Conservation (phyloP, 2,888 invertebrate genomes). For the Eudemis profundana region DNA sequence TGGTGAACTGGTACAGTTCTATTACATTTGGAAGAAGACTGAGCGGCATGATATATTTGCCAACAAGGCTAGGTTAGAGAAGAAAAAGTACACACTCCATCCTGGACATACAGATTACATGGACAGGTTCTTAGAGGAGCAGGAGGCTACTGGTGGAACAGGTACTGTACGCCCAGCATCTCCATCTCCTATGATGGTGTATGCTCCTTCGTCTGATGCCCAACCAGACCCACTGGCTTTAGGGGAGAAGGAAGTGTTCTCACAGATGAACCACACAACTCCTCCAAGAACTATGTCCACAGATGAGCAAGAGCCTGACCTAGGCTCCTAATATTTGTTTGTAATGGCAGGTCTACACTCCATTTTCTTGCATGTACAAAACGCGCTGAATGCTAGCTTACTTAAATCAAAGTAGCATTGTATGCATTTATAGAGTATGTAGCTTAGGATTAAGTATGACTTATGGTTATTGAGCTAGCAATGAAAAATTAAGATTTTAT, state of each 20-base stretch:
- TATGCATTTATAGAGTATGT: slow-evolving; percentile 16
- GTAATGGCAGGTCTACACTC: slow-evolving; percentile 54
- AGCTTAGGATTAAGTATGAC: slow-evolving; percentile 9
- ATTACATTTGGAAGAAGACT: slow-evolving; percentile 99
- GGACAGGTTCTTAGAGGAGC: slow-evolving; percentile 96
- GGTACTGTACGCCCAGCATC: slow-evolving; percentile 84
- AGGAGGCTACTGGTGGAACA: slow-evolving; percentile 88
- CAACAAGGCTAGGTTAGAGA: slow-evolving; percentile 94
- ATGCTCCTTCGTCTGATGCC: slow-evolving; percentile 69
- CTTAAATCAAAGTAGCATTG: slow-evolving; percentile 12
- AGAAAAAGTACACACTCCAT: slow-evolving; percentile 96
- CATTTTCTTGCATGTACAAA: slow-evolving; percentile 21
- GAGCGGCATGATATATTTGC: slow-evolving; percentile 97
- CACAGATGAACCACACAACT: slow-evolving; percentile 74
- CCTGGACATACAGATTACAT: slow-evolving; percentile 97
- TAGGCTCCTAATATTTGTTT: slow-evolving; percentile 72
- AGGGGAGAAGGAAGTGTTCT: slow-evolving; percentile 81
- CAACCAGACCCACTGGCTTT: slow-evolving; percentile 80
- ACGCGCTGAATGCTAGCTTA: slow-evolving; percentile 13
- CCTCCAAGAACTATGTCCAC: slow-evolving; percentile 72
- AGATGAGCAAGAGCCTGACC: slow-evolving; percentile 77
- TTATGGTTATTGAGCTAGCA: slow-evolving; percentile 7
- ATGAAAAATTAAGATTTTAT: neutral
- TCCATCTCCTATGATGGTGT: slow-evolving; percentile 87
- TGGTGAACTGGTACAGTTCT: slow-evolving; percentile 98